Evolutionary conservation across 2,888 invertebrate genomes (phyloP), one percentile per base, ranked within the genome.

Genomic region (Temnothorax rugatulus): DNA sequence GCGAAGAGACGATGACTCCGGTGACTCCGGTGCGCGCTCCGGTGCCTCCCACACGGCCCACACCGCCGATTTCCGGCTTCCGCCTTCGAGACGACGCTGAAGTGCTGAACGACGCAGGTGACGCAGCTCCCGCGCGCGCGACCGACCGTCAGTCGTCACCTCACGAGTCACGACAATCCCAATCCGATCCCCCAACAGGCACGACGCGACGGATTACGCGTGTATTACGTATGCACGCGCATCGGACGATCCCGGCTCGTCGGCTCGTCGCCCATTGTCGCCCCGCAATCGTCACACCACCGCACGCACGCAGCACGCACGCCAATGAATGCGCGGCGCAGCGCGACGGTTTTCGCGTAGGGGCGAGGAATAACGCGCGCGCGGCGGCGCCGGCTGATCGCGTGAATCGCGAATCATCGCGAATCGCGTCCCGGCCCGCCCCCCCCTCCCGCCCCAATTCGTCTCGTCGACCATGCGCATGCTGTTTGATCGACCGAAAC

Each of bases 141-240:
- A 7, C n/a, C 34, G 34, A n/a, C n/a, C 61, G 47, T 34, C 9
- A 38, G 29, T 29, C 29, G 29, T 29, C 29, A 29, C 29, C 29
- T 25, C 25, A 25, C n/a, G n/a, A n/a, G n/a, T n/a, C 15, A 21
- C 64, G 64, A 21, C 54, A 52, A 44, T 44, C 52, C 7, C 34
- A 34, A 34, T 4, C 34, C 34, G 0, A 34, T 34, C 34, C 34
- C 34, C 34, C 0, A 34, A 2, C n/a, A 25, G 57, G 5, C 18
- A 9, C 68, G 9, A 8, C 21, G 15, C 54, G 71, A 57, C 21
- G 59, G 34, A 59, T 64, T 57, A 57, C 7, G 5, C 54, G n/a
- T 7, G 21, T 15, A 77, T 77, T 77, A 57, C 68, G 68, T 77
- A 57, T 68, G 54, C n/a, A 68, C 41, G 29, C 54, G 66, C 29